These are phyloP conservation scores for Naso thynnoides DNA, from an alignment of 2,797 vertebrate genomes.

Conservation along the genomic window DNA sequence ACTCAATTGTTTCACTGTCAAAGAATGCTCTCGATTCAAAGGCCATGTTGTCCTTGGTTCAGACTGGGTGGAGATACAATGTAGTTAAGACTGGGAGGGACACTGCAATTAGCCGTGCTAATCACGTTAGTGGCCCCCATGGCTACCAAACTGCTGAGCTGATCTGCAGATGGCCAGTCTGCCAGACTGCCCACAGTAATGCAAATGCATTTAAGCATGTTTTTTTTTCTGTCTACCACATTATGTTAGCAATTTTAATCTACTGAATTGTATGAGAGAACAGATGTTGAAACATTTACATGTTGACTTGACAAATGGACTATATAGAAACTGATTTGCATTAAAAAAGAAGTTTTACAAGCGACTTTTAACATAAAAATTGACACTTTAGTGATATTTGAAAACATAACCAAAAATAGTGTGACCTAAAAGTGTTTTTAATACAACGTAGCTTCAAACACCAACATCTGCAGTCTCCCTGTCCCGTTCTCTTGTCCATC, in stretches of 20 bases:
- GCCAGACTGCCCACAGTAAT: not conserved
- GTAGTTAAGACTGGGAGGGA: slow-evolving; percentile 37
- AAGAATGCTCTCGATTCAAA: not conserved
- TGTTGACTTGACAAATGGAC: not conserved
- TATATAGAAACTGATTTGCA: too few relatives aligned
- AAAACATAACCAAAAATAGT: not conserved
- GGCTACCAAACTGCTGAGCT: not conserved
- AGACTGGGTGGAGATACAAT: slow-evolving; percentile 38
- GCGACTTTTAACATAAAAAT: not conserved
- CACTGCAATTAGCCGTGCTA: slow-evolving; percentile 46
- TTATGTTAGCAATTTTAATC: too few relatives aligned
- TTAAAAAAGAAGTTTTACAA: too few relatives aligned
- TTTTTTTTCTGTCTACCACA: not conserved
- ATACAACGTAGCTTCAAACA: not conserved
- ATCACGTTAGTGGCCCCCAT: slow-evolving; percentile 32
- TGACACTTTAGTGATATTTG: not conserved
- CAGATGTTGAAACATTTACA: not conserved
- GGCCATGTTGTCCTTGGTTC: not conserved
- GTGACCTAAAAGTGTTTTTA: not conserved
- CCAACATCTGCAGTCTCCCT: not conserved
- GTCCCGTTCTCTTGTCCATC: not conserved
- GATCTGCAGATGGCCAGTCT: not conserved
- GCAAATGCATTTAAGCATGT: not conserved
- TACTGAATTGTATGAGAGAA: too few relatives aligned
- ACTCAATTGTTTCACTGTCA: slow-evolving; percentile 10